Percentiles rank a stretch among this genome's conserved stretches.
Conservation (phyloP, 2,888 invertebrate genomes). For the Mystacides longicornis region DNA sequence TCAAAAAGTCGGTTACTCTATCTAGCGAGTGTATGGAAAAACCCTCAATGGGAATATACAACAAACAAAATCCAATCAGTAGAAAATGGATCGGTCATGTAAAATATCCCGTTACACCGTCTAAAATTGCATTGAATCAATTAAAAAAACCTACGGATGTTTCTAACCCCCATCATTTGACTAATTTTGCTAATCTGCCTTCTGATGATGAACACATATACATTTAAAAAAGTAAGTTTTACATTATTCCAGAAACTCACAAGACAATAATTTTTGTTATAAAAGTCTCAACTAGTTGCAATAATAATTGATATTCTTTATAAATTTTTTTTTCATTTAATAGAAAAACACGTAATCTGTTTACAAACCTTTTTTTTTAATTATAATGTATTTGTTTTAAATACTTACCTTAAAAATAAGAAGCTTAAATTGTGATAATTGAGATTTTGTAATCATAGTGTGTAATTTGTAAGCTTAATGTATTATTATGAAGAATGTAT, state of each 20-base stretch:
- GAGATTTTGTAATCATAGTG: no score
- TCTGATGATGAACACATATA: constrained; percentile 61
- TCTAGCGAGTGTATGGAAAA: constrained; percentile 17
- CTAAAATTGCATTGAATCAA: constrained; percentile 37
- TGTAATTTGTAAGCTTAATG: background rate
- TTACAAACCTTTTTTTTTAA: background rate
- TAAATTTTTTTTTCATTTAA: no score
- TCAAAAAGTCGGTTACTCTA: constrained; percentile 14
- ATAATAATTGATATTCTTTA: no score
- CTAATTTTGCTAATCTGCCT: constrained; percentile 42
- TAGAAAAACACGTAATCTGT: no score
- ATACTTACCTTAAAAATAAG: background rate
- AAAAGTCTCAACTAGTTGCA: no score
- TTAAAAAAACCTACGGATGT: constrained; percentile 38
- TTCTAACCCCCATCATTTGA: constrained; percentile 28
- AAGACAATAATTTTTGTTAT: no score
- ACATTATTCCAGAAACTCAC: no score
- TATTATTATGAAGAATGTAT: background rate
- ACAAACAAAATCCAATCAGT: constrained; percentile 50
- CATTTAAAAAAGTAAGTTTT: no score
- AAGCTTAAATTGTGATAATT: constrained; percentile 1
- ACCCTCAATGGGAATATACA: constrained; percentile 45
- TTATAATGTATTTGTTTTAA: background rate
- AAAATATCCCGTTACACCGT: constrained; percentile 57
- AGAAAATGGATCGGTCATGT: constrained; percentile 57